phyloP scores from a whole-genome alignment of 2,113 vertebrate species.

The Rhagologus leucostigma region DNA sequence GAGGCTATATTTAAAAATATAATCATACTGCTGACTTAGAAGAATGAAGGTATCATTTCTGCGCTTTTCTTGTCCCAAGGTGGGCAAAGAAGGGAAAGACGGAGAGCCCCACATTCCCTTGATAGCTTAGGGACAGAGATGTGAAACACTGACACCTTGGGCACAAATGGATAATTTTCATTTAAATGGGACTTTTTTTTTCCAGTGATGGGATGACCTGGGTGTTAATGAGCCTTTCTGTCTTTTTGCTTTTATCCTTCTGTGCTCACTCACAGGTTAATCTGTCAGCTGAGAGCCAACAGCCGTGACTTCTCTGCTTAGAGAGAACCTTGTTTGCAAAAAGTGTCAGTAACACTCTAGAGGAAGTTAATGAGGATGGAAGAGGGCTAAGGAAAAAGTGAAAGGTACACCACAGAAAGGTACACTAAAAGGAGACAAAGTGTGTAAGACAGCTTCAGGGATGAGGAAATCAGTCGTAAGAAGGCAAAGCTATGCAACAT shows the following conservation, averaged over 20 bases:
- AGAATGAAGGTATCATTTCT: background rate
- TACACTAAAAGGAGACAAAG: background rate
- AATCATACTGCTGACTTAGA: background rate
- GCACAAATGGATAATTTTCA: background rate
- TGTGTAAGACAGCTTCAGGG: background rate
- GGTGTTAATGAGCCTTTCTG: background rate
- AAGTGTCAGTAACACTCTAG: background rate
- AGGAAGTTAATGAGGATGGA: background rate
- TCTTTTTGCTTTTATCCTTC: background rate
- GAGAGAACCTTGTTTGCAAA: background rate
- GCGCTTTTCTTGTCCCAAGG: background rate
- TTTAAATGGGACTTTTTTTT: background rate
- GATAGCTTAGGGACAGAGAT: background rate
- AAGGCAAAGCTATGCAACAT: background rate
- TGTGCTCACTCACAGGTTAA: background rate
- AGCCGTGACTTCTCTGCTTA: background rate
- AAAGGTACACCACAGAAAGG: background rate
- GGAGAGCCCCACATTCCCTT: background rate
- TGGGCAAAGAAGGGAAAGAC: background rate
- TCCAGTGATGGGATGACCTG: background rate
- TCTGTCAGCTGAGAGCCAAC: background rate
- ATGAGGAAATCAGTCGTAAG: background rate
- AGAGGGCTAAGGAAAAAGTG: background rate
- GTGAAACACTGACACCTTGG: background rate
- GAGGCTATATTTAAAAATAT: constrained; percentile 35